Base-by-base conservation (phyloP, 2,888 invertebrate species). In the Lissocephala sabroskyi region DNA sequence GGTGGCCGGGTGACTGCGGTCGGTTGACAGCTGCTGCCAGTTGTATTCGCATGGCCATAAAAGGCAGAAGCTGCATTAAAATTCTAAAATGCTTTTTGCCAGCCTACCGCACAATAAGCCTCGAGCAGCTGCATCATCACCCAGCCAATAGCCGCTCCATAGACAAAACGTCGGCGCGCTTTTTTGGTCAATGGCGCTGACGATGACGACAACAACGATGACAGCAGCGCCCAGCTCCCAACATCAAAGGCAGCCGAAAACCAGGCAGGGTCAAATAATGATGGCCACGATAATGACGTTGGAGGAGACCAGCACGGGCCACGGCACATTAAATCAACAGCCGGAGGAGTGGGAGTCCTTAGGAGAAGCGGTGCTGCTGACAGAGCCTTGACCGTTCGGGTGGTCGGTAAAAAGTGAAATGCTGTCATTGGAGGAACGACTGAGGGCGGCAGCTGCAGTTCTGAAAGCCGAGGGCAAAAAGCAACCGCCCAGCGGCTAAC, bases 1-100 rank as follows among this genome's bases (percentile, higher is more conserved):
- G 36, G 23, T 23, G 4, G 10, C n/a, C 48, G 56, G 67, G 57
- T 44, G 59, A 63, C 40, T 61, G 45, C 51, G 52, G 36, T 45
- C 44, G 64, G 54, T 70, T 68, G 75, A 74, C 66, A 74, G 74
- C 65, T 43, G 30, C 9, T 42, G 42, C 19, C 11, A 32, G 48
- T 30, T 62, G 57, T 67, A 55, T 65, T 58, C 60, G 62, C 64
- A 66, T 63, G 46, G 56, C 73, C 68, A 68, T 71, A 75, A 75
- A 74, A 78, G 75, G 74, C 76, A 65, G 68, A 56, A 75, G 76
- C 60, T 65, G 59, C 74, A 71, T 75, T 73, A 75, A 78, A 78
- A 75, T 78, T 78, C 68, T 68, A 75, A 77, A 73, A 74, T 64
- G 78, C 53, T 44, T 57, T 75, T 67, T 57, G 55, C 66, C 63